Percentiles rank a stretch among this genome's conserved stretches.
phyloP scores from a whole-genome alignment of 2,797 vertebrate species.

The Chaenodraco wilsoni region DNA sequence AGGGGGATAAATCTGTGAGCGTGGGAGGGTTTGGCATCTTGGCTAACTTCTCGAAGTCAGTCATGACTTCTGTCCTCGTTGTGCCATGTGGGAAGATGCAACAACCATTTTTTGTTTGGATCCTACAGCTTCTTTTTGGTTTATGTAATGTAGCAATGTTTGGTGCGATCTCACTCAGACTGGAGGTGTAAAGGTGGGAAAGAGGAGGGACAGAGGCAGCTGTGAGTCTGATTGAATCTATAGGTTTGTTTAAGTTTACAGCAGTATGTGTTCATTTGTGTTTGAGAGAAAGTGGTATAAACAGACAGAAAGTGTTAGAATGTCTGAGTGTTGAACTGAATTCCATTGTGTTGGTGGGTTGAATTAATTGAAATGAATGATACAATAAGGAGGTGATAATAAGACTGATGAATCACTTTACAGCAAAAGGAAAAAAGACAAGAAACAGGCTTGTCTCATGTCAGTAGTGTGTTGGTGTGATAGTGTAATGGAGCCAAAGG shows the following conservation, averaged over 20 bases:
- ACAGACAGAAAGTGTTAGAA: not conserved
- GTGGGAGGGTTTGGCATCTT: constrained; percentile 63
- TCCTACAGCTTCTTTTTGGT: constrained; percentile 23
- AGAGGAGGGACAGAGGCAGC: constrained; percentile 16
- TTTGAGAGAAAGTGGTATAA: not conserved
- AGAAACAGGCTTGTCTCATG: not conserved
- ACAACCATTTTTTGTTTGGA: constrained; percentile 41
- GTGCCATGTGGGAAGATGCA: constrained; percentile 64
- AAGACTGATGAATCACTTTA: not conserved
- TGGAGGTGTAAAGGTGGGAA: constrained; percentile 18
- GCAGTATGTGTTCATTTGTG: constrained; percentile 25
- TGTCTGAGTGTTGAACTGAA: not conserved
- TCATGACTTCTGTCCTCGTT: constrained; percentile 64
- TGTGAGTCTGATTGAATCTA: constrained; percentile 20
- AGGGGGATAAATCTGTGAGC: constrained; percentile 35
- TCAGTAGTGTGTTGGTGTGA: not conserved
- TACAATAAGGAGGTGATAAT: not conserved
- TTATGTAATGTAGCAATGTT: constrained; percentile 24
- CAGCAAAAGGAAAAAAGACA: not conserved
- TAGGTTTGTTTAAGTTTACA: constrained; percentile 38
- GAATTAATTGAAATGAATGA: constrained; percentile 14
- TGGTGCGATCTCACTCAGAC: constrained; percentile 25
- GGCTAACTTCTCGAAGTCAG: constrained; percentile 65
- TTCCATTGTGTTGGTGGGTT: not conserved
- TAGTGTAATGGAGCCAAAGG: constrained; percentile 5